phyloP scores from a whole-genome alignment of 2,113 vertebrate genomes.

The Saguinus midas region DNA sequence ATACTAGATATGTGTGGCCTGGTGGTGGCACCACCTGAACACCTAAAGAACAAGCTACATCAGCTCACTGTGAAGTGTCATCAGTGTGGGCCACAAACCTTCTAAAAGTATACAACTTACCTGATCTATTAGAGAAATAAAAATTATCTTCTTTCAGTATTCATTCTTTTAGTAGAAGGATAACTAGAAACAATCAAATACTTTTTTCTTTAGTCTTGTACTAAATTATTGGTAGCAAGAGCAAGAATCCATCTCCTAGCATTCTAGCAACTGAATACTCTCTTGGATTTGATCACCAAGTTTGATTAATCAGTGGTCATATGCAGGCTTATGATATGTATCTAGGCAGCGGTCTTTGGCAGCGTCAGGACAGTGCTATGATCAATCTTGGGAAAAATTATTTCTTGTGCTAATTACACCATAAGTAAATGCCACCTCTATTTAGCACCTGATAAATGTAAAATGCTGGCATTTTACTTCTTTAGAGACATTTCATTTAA shows the following conservation, averaged over 20 bases:
- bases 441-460: conserved; percentile 16
- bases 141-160: background rate
- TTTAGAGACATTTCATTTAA: conserved; percentile 40
- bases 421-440: background rate
- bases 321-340: background rate
- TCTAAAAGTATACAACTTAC: background rate
- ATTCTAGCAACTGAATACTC: background rate
- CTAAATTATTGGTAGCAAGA: background rate
- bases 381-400: background rate
- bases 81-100: background rate
- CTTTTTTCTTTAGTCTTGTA: background rate
- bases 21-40: too few species aligned
- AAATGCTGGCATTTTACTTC: background rate
- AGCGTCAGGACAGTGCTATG: background rate
- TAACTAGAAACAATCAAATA: background rate
- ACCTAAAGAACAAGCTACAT: background rate
- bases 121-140: background rate
- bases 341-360: background rate
- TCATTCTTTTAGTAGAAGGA: background rate
- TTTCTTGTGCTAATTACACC: background rate
- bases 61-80: background rate
- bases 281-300: background rate
- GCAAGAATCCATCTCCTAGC: background rate
- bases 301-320: background rate
- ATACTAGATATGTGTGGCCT: background rate